A percentile compares a stretch with the other conserved stretches of the same genome.
phyloP scores from a whole-genome alignment of 2,113 vertebrate species.

The Cynopterus brachyotis region DNA sequence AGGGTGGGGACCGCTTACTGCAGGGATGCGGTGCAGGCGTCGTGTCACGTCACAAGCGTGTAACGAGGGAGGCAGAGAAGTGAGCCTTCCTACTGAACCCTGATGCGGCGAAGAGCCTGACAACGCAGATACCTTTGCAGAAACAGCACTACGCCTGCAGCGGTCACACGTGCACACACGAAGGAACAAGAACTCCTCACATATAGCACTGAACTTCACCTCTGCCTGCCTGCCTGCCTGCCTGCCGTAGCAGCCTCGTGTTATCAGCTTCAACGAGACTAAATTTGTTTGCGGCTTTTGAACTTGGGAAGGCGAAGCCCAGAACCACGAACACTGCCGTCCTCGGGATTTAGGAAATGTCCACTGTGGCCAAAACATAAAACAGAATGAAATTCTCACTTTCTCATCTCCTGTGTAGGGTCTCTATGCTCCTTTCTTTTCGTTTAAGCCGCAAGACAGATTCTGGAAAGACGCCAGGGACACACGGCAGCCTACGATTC shows the following conservation, averaged over 20 bases:
- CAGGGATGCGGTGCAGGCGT: no score
- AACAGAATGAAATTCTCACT: not conserved
- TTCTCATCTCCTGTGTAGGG: not conserved
- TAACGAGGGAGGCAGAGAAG: not conserved
- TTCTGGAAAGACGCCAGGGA: not conserved
- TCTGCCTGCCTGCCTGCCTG: no score
- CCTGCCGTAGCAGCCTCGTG: no score
- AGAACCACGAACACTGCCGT: accelerated
- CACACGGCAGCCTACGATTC: not conserved
- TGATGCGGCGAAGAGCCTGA: accelerated
- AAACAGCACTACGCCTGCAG: accelerated
- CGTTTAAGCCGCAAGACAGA: not conserved
- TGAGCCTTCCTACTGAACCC: not conserved
- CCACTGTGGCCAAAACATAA: not conserved
- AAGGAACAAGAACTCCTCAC: not conserved
- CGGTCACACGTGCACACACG: accelerated
- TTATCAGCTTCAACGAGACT: not conserved
- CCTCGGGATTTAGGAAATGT: not conserved
- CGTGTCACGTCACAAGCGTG: accelerated
- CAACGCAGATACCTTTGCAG: accelerated
- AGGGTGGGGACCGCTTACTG: not conserved
- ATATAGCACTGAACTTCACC: accelerated
- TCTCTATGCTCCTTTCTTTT: not conserved
- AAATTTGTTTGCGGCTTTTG: no score
- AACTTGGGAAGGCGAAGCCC: not conserved